Conservation (phyloP, 1,140 invertebrate genomes). For the Panagrolaimus sp. region DNA sequence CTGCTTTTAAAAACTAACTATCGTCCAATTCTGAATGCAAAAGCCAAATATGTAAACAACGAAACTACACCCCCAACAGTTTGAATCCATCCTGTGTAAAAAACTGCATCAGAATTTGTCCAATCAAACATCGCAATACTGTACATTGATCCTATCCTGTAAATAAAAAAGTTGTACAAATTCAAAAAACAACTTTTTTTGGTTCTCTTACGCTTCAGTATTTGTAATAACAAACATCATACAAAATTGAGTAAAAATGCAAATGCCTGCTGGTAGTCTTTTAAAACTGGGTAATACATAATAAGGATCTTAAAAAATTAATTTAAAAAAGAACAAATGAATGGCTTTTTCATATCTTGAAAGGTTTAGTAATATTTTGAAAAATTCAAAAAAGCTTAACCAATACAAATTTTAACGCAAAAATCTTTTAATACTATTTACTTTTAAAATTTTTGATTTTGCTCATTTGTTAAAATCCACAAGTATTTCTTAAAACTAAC, state of each 20-base stretch:
- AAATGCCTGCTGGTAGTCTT: conserved; percentile 16
- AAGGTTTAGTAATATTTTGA: too few species aligned
- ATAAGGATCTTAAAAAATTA: conserved; percentile 16
- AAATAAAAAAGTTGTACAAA: conserved; percentile 13
- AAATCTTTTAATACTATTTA: too few species aligned
- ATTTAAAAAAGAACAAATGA: too few species aligned
- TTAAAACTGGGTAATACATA: conserved; percentile 24
- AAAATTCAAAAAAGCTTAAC: too few species aligned
- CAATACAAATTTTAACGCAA: too few species aligned
- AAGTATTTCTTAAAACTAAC: conserved; percentile 1
- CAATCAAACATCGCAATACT: conserved; percentile 25
- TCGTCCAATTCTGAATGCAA: conserved; percentile 20
- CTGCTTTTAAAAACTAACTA: conserved; percentile 12
- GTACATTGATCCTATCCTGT: conserved; percentile 25
- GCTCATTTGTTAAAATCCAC: too few species aligned
- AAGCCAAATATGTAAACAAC: conserved; percentile 14
- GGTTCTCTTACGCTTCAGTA: conserved; percentile 26
- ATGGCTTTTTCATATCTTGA: too few species aligned
- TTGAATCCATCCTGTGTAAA: conserved; percentile 20
- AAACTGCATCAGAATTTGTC: conserved; percentile 23
- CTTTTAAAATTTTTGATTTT: too few species aligned
- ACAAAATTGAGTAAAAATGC: conserved; percentile 27
- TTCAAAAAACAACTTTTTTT: too few species aligned
- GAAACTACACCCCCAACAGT: conserved; percentile 17
- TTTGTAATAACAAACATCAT: conserved; percentile 30